A percentile compares a stretch with the other conserved stretches of the same genome.
These are phyloP conservation scores for Listronotus oregonensis DNA, from an alignment of 1,140 invertebrate species.

Conservation along the genomic window DNA sequence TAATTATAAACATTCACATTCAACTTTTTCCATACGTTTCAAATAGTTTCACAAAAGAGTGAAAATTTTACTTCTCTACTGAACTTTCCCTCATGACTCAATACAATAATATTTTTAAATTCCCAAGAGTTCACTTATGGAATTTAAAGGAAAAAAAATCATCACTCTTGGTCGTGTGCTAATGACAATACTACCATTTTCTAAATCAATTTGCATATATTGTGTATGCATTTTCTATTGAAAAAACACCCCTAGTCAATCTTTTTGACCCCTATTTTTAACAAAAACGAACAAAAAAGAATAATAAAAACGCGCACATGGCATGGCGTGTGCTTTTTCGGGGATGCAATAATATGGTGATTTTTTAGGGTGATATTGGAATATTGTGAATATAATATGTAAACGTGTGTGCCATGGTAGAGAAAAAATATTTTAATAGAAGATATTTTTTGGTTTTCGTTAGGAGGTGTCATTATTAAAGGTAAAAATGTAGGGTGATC, in stretches of 20 bases:
- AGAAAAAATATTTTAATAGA: not conserved
- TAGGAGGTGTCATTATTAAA: too few relatives aligned
- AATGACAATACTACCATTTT: conserved; percentile 17
- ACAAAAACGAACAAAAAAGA: conserved; percentile 24
- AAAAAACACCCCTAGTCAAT: conserved; percentile 7
- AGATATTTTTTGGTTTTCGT: too few relatives aligned
- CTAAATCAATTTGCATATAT: conserved; percentile 19
- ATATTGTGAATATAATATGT: not conserved
- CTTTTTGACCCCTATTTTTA: conserved; percentile 7
- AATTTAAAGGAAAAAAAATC: not conserved
- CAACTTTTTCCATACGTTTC: too few relatives aligned
- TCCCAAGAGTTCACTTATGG: too few relatives aligned
- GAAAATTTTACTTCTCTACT: too few relatives aligned
- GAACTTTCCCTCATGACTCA: too few relatives aligned
- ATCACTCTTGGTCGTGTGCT: conserved; percentile 15
- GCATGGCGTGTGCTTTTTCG: conserved; percentile 20
- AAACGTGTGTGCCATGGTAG: not conserved
- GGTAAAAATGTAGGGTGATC: too few relatives aligned
- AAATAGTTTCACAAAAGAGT: too few relatives aligned
- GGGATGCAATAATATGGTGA: conserved; percentile 5
- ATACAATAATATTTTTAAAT: too few relatives aligned
- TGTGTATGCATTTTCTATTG: conserved; percentile 8
- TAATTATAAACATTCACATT: too few relatives aligned
- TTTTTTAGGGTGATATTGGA: not conserved
- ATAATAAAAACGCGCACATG: conserved; percentile 31